Base-by-base conservation (phyloP, 2,113 vertebrate genomes). In the Grallaria varia region DNA sequence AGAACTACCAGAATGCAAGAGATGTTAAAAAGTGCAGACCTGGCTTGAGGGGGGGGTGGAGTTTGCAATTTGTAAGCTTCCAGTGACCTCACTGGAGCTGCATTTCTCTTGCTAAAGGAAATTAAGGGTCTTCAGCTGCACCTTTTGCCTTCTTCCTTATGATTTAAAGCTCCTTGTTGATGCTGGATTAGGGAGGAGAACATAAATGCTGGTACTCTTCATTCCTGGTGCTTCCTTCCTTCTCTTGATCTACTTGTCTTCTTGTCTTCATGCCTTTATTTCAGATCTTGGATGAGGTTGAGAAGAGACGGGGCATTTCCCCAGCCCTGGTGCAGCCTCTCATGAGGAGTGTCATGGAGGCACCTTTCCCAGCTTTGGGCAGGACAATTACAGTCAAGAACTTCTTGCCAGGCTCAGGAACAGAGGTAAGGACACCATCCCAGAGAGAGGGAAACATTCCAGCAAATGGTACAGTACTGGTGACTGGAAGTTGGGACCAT, bases 271-370 rank as follows among this genome's bases (percentile, higher is more conserved):
- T 84, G 47, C 74, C 78, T 92, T 58, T 63, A 73, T 92, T 84
- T 40, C 95, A 99, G 99, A 99, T 99, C 95, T 97, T 99, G 97
- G 99, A 99, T 90, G 99, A 99, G 89, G 99, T 99, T 87, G 99
- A 99, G 95, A 99, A 99, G 96, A 98, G 99, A 83, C 97, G 99
- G 33, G 99, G 98, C n/a, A 99, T 99, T 93, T 99, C 99, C 6
- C 99, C 99, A 1, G 99, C 99, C 35, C 98, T 99, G 94, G 99
- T 99, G 67, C 99, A 99, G 97, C 99, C 99, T 49, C 99, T 99
- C 78, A 99, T 99, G 99, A 98, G 99, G 94, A 99, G 99, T 56
- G 98, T 99, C 80, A 99, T 99, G 99, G 99, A 99, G 87, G 99
- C 99, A 73, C 99, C 99, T 17, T 99, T 99, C 93, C 99, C 99